phyloP scores from a whole-genome alignment of 1,140 invertebrate genomes.

The Nasonia giraulti region DNA sequence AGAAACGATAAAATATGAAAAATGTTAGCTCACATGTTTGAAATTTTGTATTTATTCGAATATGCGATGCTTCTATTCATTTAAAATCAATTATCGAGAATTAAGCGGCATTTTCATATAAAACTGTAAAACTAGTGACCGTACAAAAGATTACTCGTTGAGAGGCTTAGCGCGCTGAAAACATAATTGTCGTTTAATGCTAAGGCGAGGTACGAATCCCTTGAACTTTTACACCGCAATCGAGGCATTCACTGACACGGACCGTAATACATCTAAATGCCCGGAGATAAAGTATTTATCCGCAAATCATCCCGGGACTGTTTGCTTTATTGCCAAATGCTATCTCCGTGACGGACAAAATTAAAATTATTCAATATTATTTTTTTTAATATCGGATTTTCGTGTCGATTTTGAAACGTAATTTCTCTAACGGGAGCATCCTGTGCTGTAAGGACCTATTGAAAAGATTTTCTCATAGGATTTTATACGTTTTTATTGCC shows the following conservation, averaged over 20 bases:
- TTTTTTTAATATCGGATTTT: neutral
- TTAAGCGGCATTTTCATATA: neutral
- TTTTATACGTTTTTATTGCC: neutral
- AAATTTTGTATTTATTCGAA: neutral
- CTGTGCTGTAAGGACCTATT: neutral
- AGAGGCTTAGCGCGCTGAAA: neutral
- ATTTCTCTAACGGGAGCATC: neutral
- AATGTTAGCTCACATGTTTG: neutral
- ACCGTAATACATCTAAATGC: too few species aligned
- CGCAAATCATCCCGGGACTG: too few species aligned
- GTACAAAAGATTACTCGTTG: neutral
- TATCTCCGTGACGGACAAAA: neutral
- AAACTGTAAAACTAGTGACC: neutral
- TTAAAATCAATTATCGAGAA: too few species aligned
- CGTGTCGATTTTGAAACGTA: slow-evolving; percentile 8
- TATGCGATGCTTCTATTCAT: too few species aligned
- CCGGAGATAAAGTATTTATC: too few species aligned
- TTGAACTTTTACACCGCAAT: neutral
- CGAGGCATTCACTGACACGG: too few species aligned
- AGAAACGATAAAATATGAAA: too few species aligned
- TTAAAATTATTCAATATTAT: too few species aligned
- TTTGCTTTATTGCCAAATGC: too few species aligned
- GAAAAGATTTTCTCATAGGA: neutral
- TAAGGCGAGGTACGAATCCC: slow-evolving; percentile 13
- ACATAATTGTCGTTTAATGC: slow-evolving; percentile 17